Percentiles rank a stretch among this genome's conserved stretches.
Evolutionary conservation across 2,888 invertebrate species (phyloP).

Genomic region (Nephrotoma appendiculata): DNA sequence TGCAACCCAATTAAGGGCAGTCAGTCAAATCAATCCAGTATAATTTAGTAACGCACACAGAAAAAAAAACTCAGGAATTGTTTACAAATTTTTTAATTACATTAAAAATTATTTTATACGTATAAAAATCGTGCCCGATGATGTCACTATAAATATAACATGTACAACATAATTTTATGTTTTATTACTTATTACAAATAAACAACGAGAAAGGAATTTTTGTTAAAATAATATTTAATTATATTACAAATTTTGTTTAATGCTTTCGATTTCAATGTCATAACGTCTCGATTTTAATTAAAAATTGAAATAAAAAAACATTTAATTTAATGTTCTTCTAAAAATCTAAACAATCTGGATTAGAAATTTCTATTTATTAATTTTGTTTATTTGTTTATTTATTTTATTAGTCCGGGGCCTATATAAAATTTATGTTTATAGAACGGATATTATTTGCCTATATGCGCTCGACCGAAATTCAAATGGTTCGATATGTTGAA

Average conservation of each 20-base stretch:
- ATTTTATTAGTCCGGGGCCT: not conserved
- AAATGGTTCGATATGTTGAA: not conserved
- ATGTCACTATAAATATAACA: not conserved
- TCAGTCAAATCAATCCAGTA: not conserved
- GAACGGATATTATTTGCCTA: not conserved
- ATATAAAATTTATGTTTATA: not conserved
- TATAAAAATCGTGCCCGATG: not conserved
- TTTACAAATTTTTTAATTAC: not conserved
- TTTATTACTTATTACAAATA: not conserved
- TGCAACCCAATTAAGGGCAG: not conserved
- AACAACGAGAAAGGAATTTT: not conserved
- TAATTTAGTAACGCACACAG: not conserved
- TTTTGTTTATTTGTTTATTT: not conserved
- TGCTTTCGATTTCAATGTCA: not conserved
- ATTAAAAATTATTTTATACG: not conserved
- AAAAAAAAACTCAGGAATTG: not conserved
- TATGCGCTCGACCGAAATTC: not conserved
- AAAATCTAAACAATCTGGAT: not conserved
- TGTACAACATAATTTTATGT: not conserved
- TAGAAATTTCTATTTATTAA: not conserved
- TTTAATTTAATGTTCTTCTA: not conserved
- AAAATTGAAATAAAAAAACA: not conserved
- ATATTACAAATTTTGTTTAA: not conserved
- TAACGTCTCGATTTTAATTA: not conserved
- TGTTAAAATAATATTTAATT: not conserved